Conservation (phyloP, 2,113 vertebrate genomes). For the Calyptomena viridis region DNA sequence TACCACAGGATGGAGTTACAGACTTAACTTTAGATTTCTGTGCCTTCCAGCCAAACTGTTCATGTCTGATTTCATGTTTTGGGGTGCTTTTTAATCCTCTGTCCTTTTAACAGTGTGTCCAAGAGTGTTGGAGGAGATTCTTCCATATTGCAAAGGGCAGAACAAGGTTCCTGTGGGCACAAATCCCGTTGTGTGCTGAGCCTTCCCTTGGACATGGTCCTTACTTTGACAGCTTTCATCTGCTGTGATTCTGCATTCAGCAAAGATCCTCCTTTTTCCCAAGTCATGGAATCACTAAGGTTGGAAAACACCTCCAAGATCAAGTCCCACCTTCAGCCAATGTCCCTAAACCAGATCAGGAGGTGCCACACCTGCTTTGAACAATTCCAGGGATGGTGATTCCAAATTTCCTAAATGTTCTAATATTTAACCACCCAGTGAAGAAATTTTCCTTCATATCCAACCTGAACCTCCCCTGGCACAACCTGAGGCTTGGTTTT, state of each 20-base stretch:
- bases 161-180: not conserved
- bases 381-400: not conserved
- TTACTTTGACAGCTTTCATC: not conserved
- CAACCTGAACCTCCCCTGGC: not conserved
- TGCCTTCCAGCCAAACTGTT: not conserved
- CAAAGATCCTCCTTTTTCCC: rapidly evolving
- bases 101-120: not conserved
- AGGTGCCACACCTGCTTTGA: not conserved
- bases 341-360: rapidly evolving
- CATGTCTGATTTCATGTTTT: not conserved
- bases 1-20: conserved; percentile 73
- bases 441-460: not conserved
- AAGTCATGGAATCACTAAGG: not conserved
- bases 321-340: not conserved
- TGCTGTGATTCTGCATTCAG: not conserved
- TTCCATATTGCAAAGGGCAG: not conserved
- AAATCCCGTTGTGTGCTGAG: not conserved
- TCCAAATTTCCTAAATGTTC: not conserved
- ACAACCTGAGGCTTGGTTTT: not conserved
- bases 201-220: not conserved
- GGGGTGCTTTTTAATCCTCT: too few relatives aligned
- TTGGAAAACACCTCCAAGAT: not conserved
- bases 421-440: not conserved
- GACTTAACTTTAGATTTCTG: conserved; percentile 46
- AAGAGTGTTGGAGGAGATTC: not conserved